Percentiles rank a stretch among this genome's conserved stretches.
phyloP scores from a whole-genome alignment of 1,140 invertebrate genomes.

The Vollenhovia emeryi region DNA sequence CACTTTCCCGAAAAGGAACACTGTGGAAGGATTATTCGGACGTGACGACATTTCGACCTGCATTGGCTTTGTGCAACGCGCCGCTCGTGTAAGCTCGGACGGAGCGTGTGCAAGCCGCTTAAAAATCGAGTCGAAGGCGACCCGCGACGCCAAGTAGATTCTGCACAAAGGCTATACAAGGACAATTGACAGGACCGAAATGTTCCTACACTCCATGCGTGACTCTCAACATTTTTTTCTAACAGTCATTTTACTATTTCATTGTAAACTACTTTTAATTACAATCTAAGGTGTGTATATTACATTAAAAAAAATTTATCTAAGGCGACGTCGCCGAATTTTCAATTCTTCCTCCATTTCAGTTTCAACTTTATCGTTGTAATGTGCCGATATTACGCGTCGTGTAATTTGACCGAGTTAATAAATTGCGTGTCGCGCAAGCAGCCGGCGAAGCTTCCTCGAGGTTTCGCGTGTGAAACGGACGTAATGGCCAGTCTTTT shows the following conservation, averaged over 20 bases:
- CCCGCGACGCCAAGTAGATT: slow-evolving; percentile 23
- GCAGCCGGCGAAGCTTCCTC: slow-evolving; percentile 62
- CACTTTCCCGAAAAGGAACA: background rate
- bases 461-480: slow-evolving; percentile 75
- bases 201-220: background rate
- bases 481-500: slow-evolving; percentile 77
- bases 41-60: background rate
- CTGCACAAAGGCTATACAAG: background rate
- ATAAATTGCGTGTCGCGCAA: slow-evolving; percentile 37
- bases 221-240: background rate
- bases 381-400: slow-evolving; percentile 6
- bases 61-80: slow-evolving; percentile 7
- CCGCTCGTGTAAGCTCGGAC: background rate
- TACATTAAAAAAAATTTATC: too few relatives aligned
- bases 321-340: background rate
- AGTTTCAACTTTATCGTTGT: background rate
- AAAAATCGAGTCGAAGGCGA: slow-evolving; percentile 47
- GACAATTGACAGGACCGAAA: background rate
- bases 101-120: background rate
- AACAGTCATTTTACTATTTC: background rate
- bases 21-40: slow-evolving; percentile 19
- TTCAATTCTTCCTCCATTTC: background rate
- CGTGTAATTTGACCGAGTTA: slow-evolving; percentile 30
- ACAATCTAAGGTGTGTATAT: too few relatives aligned
- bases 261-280: background rate